Base-by-base conservation (phyloP, 1,140 invertebrate genomes). In the Drosophila rhopaloa region DNA sequence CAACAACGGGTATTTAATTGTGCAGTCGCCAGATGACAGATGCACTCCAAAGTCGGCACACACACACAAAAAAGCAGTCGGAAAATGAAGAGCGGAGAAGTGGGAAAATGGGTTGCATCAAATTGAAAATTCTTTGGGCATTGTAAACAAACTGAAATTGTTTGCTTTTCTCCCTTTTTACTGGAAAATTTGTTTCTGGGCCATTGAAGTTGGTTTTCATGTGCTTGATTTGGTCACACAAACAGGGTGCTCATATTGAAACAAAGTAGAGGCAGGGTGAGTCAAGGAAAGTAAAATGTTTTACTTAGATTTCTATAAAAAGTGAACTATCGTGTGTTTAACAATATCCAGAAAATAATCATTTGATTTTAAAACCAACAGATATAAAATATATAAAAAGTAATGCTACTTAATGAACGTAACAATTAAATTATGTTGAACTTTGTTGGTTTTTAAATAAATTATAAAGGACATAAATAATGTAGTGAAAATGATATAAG, bases 1-100 rank as follows among this genome's bases (percentile, higher is more conserved):
- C 58, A 50, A 46, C 63, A 47, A 61, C 61, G 44, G 57, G 56
- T 53, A 50, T 72, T 83, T 75, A 79, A 83, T 65, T 75, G 75
- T 82, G 79, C 67, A 74, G 78, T 62, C 70, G 54, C 24, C 37
- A 50, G 66, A 29, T 72, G 68, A 72, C 65, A 71, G 65, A 53
- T 66, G 65, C 65, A 68, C 61, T 68, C 65, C 67, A 70, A 71
- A 50, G 65, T 16, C 41, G 57, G 70, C 67, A 57, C 41, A 27
- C 14, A 27, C 14, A 16, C 37, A 57, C 44, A 41, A 35, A 16
- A 57, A 70, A 57, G 11, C 37, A 53, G 19, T 35, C 50, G 32
- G 29, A 37, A 71, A 71, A 56, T 56, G 63, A 19, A 56, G 62
- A 35, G 13, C 10, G 46, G 10, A 8, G 41, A 14, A 43, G 6